Evolutionary conservation across 2,888 invertebrate genomes (phyloP).

Genomic region (Noctua fimbriata): DNA sequence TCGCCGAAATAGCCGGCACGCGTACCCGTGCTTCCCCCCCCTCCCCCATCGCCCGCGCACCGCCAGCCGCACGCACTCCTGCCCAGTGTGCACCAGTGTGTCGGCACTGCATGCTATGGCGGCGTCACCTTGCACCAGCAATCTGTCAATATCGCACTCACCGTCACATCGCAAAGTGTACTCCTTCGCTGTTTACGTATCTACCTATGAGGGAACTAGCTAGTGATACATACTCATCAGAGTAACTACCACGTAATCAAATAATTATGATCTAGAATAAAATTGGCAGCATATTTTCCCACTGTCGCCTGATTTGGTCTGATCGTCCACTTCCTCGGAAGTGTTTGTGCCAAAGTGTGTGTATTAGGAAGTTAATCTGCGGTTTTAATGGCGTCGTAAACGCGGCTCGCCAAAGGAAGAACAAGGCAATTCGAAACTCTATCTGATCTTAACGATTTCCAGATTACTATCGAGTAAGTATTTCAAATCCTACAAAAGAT

Average conservation of each 20-base stretch:
- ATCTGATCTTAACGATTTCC: background rate
- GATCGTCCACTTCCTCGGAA: background rate
- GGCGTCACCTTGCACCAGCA: background rate
- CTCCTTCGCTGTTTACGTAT: no score
- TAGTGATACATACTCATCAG: background rate
- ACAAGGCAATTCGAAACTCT: background rate
- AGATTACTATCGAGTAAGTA: background rate
- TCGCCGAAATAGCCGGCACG: constrained; percentile 72
- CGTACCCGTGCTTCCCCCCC: constrained; percentile 39
- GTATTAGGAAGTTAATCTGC: background rate
- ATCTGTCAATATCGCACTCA: background rate
- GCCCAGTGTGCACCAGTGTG: background rate
- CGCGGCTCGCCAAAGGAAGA: background rate
- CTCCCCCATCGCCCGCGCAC: background rate
- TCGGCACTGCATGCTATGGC: background rate
- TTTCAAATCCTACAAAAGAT: background rate
- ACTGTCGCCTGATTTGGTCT: background rate
- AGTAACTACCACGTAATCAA: background rate
- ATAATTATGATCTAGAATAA: background rate
- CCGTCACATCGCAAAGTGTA: no score
- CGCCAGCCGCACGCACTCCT: background rate
- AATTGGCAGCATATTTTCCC: background rate
- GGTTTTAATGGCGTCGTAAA: constrained; percentile 13
- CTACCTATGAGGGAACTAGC: no score
- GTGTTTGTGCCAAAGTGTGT: background rate